These are phyloP conservation scores for Eira barbara DNA, from an alignment of 2,113 vertebrate species.

Conservation along the genomic window DNA sequence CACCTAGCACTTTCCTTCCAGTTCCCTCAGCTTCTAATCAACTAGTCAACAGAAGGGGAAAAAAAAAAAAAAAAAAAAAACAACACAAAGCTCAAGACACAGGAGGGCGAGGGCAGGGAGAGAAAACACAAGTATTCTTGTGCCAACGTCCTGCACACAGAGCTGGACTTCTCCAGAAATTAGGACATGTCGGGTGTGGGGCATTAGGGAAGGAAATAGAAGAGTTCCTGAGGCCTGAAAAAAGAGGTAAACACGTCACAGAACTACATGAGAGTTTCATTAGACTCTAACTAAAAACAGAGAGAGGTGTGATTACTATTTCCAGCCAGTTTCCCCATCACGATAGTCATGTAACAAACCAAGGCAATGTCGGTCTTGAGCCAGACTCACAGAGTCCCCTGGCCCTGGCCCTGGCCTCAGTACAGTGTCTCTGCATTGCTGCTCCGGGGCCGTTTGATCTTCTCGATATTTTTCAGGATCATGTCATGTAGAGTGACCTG, in stretches of 20 bases:
- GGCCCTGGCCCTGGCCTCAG: constrained; percentile 85
- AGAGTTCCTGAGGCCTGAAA: constrained; percentile 80
- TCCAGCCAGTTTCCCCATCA: constrained; percentile 86
- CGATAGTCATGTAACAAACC: constrained; percentile 88
- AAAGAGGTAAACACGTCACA: constrained; percentile 85
- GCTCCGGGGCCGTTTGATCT: constrained; percentile 99
- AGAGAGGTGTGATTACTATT: constrained; percentile 81
- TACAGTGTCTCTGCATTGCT: constrained; percentile 99
- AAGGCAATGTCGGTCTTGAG: constrained; percentile 88
- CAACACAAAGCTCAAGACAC: constrained; percentile 36
- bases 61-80: background rate
- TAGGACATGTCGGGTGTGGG: background rate
- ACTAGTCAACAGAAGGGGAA: constrained; percentile 7
- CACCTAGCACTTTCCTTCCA: constrained; percentile 26
- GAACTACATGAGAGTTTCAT: constrained; percentile 85
- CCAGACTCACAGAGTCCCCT: constrained; percentile 86
- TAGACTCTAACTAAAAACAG: constrained; percentile 86
- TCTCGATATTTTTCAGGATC: constrained; percentile 99
- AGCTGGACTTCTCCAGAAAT: constrained; percentile 64
- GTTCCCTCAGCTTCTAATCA: constrained; percentile 53
- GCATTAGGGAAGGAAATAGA: constrained; percentile 36
- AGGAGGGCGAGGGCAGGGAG: background rate
- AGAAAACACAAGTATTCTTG: constrained; percentile 44
- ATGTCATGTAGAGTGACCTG: constrained; percentile 99
- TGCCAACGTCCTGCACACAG: background rate